These are phyloP conservation scores for Acanthornis magna DNA, from an alignment of 2,797 vertebrate species.

Conservation along the genomic window DNA sequence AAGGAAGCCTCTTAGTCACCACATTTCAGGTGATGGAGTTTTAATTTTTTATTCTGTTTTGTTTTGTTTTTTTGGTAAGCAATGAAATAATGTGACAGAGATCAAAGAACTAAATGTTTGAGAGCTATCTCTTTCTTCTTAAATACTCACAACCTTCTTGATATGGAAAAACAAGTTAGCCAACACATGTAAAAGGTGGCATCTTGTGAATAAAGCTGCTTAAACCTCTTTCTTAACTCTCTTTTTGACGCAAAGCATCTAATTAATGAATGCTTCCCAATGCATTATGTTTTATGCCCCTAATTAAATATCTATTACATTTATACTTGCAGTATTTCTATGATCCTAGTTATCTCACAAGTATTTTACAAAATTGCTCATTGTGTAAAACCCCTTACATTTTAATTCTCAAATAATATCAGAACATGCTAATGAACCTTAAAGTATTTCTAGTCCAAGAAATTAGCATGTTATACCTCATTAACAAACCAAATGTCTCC, in stretches of 20 bases:
- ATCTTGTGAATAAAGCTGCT: neutral
- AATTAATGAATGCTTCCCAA: neutral
- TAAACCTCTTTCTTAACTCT: neutral
- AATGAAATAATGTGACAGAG: neutral
- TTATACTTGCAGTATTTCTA: neutral
- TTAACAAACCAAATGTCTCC: neutral
- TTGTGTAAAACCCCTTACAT: neutral
- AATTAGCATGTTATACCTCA: neutral
- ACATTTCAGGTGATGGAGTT: neutral
- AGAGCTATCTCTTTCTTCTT: neutral
- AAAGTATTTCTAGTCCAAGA: neutral
- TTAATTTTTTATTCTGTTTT: neutral
- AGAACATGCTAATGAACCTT: neutral
- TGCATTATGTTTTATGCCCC: neutral
- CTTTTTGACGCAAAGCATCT: neutral
- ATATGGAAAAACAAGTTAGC: neutral
- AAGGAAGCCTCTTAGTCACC: neutral
- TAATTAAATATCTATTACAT: neutral
- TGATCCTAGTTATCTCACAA: neutral
- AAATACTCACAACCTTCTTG: neutral
- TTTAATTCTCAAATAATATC: neutral
- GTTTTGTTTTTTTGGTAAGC: neutral
- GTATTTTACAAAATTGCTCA: neutral
- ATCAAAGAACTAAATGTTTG: neutral
- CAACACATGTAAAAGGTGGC: neutral